These are phyloP conservation scores for Syrphus vitripennis DNA, from an alignment of 2,888 invertebrate genomes.

Conservation along the genomic window DNA sequence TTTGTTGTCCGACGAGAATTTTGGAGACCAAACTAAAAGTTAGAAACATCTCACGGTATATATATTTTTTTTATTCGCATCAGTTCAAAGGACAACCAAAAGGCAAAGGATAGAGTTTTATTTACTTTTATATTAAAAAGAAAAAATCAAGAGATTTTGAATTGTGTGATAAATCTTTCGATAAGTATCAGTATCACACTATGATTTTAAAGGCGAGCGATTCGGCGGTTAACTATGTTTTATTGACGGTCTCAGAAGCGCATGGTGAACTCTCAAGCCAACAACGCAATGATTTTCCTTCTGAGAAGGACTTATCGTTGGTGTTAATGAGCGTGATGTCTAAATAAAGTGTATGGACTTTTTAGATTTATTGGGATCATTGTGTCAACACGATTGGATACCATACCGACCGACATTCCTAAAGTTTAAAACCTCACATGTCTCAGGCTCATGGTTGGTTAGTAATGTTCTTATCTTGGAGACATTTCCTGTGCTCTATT, in stretches of 20 bases:
- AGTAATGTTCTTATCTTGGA: background rate
- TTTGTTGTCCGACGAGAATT: background rate
- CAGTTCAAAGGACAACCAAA: background rate
- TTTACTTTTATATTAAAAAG: background rate
- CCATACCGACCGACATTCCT: background rate
- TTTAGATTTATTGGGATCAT: conserved; percentile 10
- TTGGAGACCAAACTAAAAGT: background rate
- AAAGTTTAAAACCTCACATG: background rate
- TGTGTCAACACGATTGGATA: background rate
- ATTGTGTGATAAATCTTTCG: conserved; percentile 4
- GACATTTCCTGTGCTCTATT: conserved; percentile 24
- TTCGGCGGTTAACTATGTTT: background rate
- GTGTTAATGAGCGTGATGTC: conserved; percentile 17
- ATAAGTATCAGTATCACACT: conserved; percentile 9
- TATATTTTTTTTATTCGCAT: background rate
- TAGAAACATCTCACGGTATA: background rate
- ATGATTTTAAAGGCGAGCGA: background rate
- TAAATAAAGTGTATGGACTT: background rate
- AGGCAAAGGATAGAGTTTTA: background rate
- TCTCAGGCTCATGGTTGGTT: background rate
- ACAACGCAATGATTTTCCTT: background rate
- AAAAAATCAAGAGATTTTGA: background rate
- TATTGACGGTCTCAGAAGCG: background rate
- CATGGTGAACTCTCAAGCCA: background rate
- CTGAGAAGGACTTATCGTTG: conserved; percentile 3